Base-by-base conservation (phyloP, 2,888 invertebrate species). In the Incurvaria masculella region DNA sequence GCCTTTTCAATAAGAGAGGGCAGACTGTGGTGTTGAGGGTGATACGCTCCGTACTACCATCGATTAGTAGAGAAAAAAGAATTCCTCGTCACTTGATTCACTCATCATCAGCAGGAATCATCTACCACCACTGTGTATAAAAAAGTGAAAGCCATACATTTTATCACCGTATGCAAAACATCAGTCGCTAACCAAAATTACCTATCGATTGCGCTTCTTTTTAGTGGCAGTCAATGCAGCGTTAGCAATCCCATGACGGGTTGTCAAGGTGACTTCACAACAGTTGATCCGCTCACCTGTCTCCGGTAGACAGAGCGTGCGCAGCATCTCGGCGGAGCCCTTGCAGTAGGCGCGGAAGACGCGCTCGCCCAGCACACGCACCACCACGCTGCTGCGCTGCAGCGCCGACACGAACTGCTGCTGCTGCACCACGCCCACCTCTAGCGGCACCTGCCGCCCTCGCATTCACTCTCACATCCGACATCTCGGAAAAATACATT, bases 281-380 rank as follows among this genome's bases (percentile, higher is more conserved):
- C 14, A 14, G 10, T 11, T 27, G 8, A 27, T 11, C 11, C 41
- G 58, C 64, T 57, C 56, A 85, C 85, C 79, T 8, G 89, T 85
- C n/a, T 87, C 83, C 0, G 86, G 82, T 21, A 68, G 69, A 46
- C 92, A 94, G 10, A 97, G 80, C 3, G 89, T 88, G 18, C 85
- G 72, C 23, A 97, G 81, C 88, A 90, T 94, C 69, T 97, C 97
- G 0, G 97, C 97, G 2, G 96, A 92, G 0, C 96, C 97, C 68
- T 97, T 97, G 61, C 90, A 91, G 66, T 88, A 97, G 0, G 93
- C 82, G 52, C 89, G 85, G 57, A 91, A 88, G 47, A 88, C 83
- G 23, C 83, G 79, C 10, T 86, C 87, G 2, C 87, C 87, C 4
- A 94, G 68, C 21, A 86, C 83, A 2, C 93, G 82, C 0, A 88